Evolutionary conservation across 2,888 invertebrate genomes (phyloP), one percentile per base, ranked within the genome.

Genomic region (Lepidonotus clava): DNA sequence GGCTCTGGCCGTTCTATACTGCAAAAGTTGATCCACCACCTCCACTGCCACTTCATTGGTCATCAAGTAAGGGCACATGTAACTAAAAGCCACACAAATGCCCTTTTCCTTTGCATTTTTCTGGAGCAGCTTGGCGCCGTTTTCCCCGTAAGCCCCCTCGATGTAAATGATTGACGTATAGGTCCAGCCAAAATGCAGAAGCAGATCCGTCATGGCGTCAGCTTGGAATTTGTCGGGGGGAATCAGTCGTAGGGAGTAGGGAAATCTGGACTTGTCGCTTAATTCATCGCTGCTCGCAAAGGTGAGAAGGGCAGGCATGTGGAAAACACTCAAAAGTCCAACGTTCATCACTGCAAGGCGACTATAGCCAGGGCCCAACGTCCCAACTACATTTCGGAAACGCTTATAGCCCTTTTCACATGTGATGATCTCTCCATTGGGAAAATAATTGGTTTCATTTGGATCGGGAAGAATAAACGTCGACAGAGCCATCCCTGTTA

Each of bases 101-200:
- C 84, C 84, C 38, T 56, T 61, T 40, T 66, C 32, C 32, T 84
- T 61, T 0, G 84, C 38, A 14, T 77, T 38, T 41, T 67, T 56
- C 36, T 80, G 76, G 5, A 88, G 24, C 51, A 86, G 88, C 66
- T 90, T 91, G 32, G 90, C 90, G 5, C 90, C 91, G 46, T 90
- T 89, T 28, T 90, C 87, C 0, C 92, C 92, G 86, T 91, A 92
- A 2, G 89, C 89, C 6, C 96, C 96, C 92, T 96, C 96, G 0
- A 96, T 96, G 93, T 96, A 96, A 83, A 96, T 95, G n/a, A 96
- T 96, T 77, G 96, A 96, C 77, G 97, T 96, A 93, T 97, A 97
- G 18, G 96, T 96, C 97, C 97, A 97, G 93, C 96, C 96, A 87
- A 92, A 92, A 77, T 90, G 86, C 0, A 86, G 84, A 32, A 91